These are phyloP conservation scores for Apodemus sylvaticus DNA, from an alignment of 2,113 vertebrate genomes.

Conservation along the genomic window DNA sequence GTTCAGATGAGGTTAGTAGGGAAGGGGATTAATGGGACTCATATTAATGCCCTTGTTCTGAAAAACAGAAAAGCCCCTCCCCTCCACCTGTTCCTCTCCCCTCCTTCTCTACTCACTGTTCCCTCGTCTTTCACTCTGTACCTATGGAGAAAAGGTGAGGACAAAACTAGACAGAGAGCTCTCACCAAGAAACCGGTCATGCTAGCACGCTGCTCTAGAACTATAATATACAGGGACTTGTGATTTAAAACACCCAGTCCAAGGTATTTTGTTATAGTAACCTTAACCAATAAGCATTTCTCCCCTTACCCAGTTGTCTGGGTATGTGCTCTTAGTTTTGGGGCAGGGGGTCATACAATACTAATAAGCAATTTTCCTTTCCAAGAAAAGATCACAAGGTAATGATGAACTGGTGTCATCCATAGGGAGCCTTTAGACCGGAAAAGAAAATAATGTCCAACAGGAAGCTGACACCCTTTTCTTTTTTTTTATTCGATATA, in stretches of 20 bases:
- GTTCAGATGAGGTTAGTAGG: not conserved
- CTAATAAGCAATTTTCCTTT: not conserved
- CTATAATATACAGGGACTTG: not conserved
- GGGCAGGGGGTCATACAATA: not conserved
- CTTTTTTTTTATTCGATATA: too few relatives aligned
- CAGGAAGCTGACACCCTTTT: not conserved
- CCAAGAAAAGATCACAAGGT: not conserved
- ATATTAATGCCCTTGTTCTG: not conserved
- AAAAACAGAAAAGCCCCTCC: not conserved
- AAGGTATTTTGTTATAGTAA: not conserved
- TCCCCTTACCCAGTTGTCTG: not conserved
- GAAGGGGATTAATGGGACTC: not conserved
- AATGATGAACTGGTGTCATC: not conserved
- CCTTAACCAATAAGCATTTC: not conserved
- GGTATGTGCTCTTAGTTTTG: not conserved
- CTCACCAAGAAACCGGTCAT: not conserved
- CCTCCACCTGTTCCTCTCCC: not conserved
- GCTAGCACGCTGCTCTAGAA: not conserved
- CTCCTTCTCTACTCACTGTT: too few relatives aligned
- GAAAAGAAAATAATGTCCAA: not conserved
- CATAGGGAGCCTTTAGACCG: not conserved
- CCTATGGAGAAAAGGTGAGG: not conserved
- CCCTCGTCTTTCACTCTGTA: not conserved
- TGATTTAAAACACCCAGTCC: not conserved
- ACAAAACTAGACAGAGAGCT: not conserved